A percentile compares a stretch with the other conserved stretches of the same genome.
Evolutionary conservation across 2,888 invertebrate species (phyloP).

Genomic region (Spodoptera picta): DNA sequence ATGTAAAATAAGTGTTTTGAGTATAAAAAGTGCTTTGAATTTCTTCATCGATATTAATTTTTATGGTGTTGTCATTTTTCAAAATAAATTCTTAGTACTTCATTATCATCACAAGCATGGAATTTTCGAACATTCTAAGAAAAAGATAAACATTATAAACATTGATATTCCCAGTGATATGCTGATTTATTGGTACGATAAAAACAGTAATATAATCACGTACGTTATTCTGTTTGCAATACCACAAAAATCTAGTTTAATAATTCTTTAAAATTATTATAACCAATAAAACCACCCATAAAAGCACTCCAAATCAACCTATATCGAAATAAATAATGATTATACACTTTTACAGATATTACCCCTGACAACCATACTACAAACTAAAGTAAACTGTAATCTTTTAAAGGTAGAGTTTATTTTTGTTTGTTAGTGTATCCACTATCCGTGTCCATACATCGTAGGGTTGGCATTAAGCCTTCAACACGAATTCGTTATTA

Average conservation of each 20-base stretch:
- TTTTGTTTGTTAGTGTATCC: constrained; percentile 22
- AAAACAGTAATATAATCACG: too few species aligned
- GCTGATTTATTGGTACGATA: too few species aligned
- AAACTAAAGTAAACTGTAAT: constrained; percentile 30
- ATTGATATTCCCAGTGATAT: too few species aligned
- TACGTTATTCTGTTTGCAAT: constrained; percentile 2
- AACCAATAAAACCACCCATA: constrained; percentile 27
- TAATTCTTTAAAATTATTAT: constrained; percentile 26
- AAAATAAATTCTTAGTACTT: too few species aligned
- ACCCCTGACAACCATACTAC: constrained; percentile 14
- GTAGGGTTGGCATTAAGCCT: constrained; percentile 51
- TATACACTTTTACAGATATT: constrained; percentile 43
- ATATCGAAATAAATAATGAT: constrained; percentile 40
- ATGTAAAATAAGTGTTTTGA: too few species aligned
- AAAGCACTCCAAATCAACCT: constrained; percentile 43
- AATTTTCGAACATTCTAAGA: too few species aligned
- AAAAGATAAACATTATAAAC: too few species aligned
- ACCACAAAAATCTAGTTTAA: constrained; percentile 4
- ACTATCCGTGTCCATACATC: constrained; percentile 44
- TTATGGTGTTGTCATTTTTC: too few species aligned
- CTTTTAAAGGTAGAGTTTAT: constrained; percentile 2
- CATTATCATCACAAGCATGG: too few species aligned
- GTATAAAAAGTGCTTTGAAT: too few species aligned
- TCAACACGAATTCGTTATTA: constrained; percentile 70
- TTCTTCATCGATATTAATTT: too few species aligned